A percentile compares a stretch with the other conserved stretches of the same genome.
Conservation (phyloP, 2,888 invertebrate genomes). For the Terebella lapidaria region DNA sequence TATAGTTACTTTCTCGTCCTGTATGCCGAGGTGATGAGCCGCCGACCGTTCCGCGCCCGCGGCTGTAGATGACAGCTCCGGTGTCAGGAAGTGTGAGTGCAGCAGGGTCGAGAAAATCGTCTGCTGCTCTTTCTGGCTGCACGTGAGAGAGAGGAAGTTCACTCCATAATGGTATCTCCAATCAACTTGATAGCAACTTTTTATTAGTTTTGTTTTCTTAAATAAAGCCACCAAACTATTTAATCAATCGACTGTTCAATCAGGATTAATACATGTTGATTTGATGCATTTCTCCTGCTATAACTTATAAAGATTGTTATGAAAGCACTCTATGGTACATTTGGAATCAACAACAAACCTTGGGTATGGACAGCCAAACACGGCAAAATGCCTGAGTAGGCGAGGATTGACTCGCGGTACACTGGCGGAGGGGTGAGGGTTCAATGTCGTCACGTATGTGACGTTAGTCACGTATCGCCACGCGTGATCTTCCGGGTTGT, state of each 20-base stretch:
- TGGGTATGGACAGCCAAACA: conserved; percentile 46
- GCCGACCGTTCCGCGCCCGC: conserved; percentile 8
- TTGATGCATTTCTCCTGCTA: no score
- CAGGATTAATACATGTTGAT: no score
- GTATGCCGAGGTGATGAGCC: conserved; percentile 32
- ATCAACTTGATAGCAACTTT: no score
- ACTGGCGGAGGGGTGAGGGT: conserved; percentile 38
- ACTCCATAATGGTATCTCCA: no score
- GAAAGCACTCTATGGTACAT: no score
- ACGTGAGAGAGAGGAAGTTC: no score
- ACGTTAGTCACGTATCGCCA: conserved; percentile 51
- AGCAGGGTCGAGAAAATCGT: conserved; percentile 43
- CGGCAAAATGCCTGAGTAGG: conserved; percentile 47
- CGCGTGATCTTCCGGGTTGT: conserved; percentile 38
- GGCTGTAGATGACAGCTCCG: conserved; percentile 28
- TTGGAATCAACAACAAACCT: no score
- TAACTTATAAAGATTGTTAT: no score
- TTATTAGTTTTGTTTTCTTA: no score
- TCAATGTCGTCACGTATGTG: conserved; percentile 48
- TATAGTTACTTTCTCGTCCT: conserved; percentile 37
- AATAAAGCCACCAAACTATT: no score
- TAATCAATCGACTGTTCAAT: no score
- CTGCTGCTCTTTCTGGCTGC: conserved; percentile 30
- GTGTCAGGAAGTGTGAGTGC: conserved; percentile 43
- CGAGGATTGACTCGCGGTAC: conserved; percentile 42